phyloP scores from a whole-genome alignment of 2,888 invertebrate species.

The Noctua janthina region DNA sequence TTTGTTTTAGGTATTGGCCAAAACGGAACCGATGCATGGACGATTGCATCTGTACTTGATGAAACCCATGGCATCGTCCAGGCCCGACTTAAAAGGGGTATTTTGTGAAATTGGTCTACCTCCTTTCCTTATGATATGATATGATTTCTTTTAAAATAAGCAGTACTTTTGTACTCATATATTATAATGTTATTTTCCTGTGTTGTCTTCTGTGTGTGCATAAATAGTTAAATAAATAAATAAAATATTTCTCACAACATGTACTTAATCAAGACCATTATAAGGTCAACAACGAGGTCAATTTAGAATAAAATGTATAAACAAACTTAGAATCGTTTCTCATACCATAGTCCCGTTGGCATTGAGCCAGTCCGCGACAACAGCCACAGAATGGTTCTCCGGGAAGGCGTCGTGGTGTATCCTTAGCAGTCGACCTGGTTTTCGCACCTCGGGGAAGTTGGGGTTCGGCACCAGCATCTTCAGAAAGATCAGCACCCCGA shows the following conservation, averaged over 20 bases:
- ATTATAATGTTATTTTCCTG: no score
- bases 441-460: conserved; percentile 93
- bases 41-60: neutral
- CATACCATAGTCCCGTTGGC: conserved; percentile 87
- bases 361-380: conserved; percentile 91
- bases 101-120: neutral
- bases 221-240: no score
- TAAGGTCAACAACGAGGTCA: neutral
- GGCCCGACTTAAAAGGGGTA: neutral
- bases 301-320: neutral
- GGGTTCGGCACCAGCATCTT: conserved; percentile 94
- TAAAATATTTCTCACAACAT: neutral
- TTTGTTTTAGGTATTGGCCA: neutral
- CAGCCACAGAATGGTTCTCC: conserved; percentile 91
- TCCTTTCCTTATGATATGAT: no score
- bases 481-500: conserved; percentile 93
- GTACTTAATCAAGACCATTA: no score
- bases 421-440: conserved; percentile 91
- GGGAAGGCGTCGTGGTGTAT: conserved; percentile 88
- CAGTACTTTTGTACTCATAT: no score
- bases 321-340: neutral
- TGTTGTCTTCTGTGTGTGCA: no score
- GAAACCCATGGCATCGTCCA: neutral
- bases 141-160: no score
- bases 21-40: neutral